Conservation (phyloP, 2,888 invertebrate genomes). For the Drosophila ustulata region DNA sequence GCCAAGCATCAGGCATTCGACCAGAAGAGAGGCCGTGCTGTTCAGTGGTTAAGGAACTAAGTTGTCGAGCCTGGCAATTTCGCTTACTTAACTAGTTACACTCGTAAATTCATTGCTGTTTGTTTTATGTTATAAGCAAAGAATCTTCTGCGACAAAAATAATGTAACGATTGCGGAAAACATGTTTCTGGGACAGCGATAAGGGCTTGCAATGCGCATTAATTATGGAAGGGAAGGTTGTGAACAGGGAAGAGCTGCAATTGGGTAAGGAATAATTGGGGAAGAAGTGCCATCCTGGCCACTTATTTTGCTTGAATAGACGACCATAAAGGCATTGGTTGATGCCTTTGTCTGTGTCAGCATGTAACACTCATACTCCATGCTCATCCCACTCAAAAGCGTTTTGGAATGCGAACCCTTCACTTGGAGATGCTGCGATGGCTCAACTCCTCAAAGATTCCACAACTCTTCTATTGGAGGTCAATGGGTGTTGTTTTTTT, state of each 20-base stretch:
- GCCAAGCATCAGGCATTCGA: neutral
- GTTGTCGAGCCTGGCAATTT: slow-evolving; percentile 51
- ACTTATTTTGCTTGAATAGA: slow-evolving; percentile 58
- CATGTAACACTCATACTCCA: slow-evolving; percentile 37
- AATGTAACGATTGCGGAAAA: slow-evolving; percentile 32
- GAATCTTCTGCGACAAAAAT: slow-evolving; percentile 25
- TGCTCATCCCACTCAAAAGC: neutral
- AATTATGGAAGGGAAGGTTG: slow-evolving; percentile 63
- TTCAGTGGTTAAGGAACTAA: neutral
- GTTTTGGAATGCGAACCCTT: slow-evolving; percentile 27
- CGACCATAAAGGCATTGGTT: slow-evolving; percentile 13
- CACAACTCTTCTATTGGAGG: slow-evolving; percentile 45
- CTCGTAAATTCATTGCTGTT: neutral
- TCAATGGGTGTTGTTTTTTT: slow-evolving; percentile 57
- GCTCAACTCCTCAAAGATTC: neutral
- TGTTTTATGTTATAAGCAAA: slow-evolving; percentile 28
- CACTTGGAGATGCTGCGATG: slow-evolving; percentile 18
- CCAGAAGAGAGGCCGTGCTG: neutral
- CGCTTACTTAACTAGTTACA: slow-evolving; percentile 59
- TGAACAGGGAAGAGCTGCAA: neutral
- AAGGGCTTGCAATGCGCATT: slow-evolving; percentile 68
- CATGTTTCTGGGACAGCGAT: slow-evolving; percentile 40
- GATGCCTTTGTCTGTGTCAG: slow-evolving; percentile 49
- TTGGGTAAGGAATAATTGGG: neutral
- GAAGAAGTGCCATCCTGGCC: slow-evolving; percentile 13